Conservation (phyloP, 2,113 vertebrate genomes). For the Festucalex cinctus region DNA sequence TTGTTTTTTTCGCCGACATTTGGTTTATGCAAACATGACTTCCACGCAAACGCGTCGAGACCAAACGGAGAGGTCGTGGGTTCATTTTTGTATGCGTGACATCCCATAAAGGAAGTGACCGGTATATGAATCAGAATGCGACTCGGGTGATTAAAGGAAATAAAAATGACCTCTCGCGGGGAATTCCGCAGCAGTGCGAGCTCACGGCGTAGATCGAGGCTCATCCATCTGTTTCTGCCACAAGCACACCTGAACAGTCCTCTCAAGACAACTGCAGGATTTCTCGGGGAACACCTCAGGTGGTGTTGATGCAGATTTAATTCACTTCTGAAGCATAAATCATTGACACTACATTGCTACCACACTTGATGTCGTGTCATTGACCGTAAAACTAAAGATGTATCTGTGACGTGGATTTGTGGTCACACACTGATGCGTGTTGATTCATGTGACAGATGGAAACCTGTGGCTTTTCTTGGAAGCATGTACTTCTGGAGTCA, state of each 20-base stretch:
- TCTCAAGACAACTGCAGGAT: not conserved
- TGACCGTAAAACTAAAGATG: not conserved
- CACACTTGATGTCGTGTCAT: not conserved
- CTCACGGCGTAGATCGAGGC: not conserved
- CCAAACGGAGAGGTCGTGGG: not conserved
- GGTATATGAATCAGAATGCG: not conserved
- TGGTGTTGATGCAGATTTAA: not conserved
- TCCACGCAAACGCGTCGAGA: not conserved
- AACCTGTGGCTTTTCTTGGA: too few relatives aligned
- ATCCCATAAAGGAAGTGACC: not conserved
- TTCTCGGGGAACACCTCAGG: not conserved
- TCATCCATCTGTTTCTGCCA: not conserved
- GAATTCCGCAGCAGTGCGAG: not conserved
- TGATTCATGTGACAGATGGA: not conserved
- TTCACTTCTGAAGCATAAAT: not conserved
- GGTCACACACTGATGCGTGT: not conserved
- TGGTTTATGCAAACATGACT: constrained; percentile 1
- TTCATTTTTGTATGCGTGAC: not conserved
- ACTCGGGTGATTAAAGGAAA: not conserved
- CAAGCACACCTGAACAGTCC: not conserved
- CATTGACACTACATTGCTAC: not conserved
- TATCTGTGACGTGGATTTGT: not conserved
- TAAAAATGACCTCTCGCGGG: not conserved
- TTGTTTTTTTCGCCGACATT: not conserved
- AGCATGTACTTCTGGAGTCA: too few relatives aligned